phyloP scores from a whole-genome alignment of 1,140 invertebrate genomes.

The Eciton burchellii region DNA sequence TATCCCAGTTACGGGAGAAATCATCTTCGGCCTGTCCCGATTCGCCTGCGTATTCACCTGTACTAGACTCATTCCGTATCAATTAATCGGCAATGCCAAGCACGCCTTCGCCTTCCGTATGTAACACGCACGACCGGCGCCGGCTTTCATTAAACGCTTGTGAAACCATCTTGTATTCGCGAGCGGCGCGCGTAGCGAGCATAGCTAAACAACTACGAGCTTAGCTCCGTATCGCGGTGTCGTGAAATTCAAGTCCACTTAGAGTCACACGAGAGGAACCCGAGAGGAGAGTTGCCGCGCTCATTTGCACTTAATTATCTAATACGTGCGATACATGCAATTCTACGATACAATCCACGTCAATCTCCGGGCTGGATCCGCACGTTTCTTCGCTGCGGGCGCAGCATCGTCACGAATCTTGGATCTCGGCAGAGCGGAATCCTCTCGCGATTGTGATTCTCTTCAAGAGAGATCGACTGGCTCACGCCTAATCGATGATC shows the following conservation, averaged over 20 bases:
- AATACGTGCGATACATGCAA: not conserved
- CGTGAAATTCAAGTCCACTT: conserved; percentile 33
- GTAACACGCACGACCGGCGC: conserved; percentile 41
- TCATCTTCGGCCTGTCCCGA: conserved; percentile 71
- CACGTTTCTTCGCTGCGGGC: not conserved
- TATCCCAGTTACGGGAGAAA: conserved; percentile 82
- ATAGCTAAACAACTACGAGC: not conserved
- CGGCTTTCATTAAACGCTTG: conserved; percentile 47
- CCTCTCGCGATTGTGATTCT: conserved; percentile 16
- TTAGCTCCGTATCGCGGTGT: not conserved
- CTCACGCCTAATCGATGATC: conserved; percentile 16
- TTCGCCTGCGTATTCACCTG: conserved; percentile 69
- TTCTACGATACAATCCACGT: not conserved
- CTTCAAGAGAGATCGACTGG: conserved; percentile 13
- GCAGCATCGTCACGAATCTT: too few species aligned
- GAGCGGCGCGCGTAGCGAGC: conserved; percentile 12
- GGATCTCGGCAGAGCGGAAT: not conserved
- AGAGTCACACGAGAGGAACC: not conserved
- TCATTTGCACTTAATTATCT: conserved; percentile 23
- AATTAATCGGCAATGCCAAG: conserved; percentile 68
- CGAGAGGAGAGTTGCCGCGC: not conserved
- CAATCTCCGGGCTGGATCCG: not conserved
- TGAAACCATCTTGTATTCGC: conserved; percentile 41
- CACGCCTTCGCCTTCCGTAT: conserved; percentile 34
- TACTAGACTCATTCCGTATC: conserved; percentile 44